Evolutionary conservation across 2,888 invertebrate species (phyloP).

Genomic region (Kryphioiulus occultus): DNA sequence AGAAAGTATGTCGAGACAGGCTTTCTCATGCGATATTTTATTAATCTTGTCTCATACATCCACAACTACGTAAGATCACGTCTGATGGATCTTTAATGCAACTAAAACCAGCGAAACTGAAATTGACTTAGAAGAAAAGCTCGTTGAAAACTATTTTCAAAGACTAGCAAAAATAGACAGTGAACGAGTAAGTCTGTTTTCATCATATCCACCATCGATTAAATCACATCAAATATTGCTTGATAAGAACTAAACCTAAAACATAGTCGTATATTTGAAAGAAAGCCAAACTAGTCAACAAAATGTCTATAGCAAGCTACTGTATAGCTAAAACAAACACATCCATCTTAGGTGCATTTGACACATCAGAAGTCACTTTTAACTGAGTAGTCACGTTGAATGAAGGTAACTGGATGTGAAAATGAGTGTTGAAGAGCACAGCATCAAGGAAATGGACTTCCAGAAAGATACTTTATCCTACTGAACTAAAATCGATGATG

Average conservation of each 20-base stretch:
- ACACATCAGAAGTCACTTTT: slow-evolving; percentile 12
- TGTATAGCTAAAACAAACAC: slow-evolving; percentile 9
- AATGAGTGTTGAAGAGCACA: neutral
- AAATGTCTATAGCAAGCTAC: neutral
- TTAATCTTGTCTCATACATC: neutral
- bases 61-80: neutral
- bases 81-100: neutral
- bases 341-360: neutral
- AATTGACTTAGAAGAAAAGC: neutral
- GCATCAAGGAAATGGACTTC: neutral
- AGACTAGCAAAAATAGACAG: neutral
- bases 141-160: neutral
- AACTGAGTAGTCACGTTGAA: neutral
- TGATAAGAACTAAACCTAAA: neutral
- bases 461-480: neutral
- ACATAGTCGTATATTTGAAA: neutral
- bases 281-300: neutral
- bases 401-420: neutral
- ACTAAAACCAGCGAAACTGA: neutral
- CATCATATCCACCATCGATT: neutral
- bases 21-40: neutral
- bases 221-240: too few relatives aligned
- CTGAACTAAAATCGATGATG: neutral
- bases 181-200: neutral
- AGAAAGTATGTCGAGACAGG: neutral